Percentiles rank a stretch among this genome's conserved stretches.
Evolutionary conservation across 2,888 invertebrate genomes (phyloP).

Genomic region (Timandra comae): DNA sequence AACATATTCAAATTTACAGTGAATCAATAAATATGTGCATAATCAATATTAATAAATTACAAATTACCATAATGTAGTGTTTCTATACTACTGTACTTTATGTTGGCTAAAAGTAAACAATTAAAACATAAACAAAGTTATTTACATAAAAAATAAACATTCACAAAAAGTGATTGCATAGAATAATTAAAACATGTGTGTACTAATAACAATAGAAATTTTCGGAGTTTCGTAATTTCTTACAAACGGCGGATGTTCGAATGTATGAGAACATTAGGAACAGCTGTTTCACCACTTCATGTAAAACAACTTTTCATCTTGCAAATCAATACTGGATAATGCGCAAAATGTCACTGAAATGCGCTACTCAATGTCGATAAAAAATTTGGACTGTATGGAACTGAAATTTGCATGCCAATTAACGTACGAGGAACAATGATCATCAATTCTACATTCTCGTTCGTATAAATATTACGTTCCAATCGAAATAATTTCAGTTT

Average conservation of each 20-base stretch:
- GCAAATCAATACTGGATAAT: constrained; percentile 70
- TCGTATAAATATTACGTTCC: constrained; percentile 5
- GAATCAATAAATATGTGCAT: too few species aligned
- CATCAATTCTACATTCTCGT: constrained; percentile 41
- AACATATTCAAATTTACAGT: too few species aligned
- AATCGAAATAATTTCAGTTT: neutral
- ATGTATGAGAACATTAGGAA: constrained; percentile 49
- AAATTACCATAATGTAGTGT: too few species aligned
- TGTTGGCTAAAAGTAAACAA: neutral
- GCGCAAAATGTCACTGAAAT: constrained; percentile 73
- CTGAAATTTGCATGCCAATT: constrained; percentile 55
- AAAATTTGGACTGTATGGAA: constrained; percentile 38
- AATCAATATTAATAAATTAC: too few species aligned
- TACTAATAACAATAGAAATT: constrained; percentile 15
- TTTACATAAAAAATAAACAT: neutral
- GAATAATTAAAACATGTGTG: neutral
- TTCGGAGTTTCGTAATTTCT: constrained; percentile 34
- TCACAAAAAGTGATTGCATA: constrained; percentile 1
- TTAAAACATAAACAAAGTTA: neutral
- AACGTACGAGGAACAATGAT: constrained; percentile 52
- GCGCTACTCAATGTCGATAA: constrained; percentile 48
- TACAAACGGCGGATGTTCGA: constrained; percentile 26
- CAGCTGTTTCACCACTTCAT: constrained; percentile 69
- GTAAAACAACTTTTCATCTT: constrained; percentile 61
- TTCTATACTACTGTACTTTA: too few species aligned